Conservation (phyloP, 2,888 invertebrate genomes). For the Tridacna crocea region DNA sequence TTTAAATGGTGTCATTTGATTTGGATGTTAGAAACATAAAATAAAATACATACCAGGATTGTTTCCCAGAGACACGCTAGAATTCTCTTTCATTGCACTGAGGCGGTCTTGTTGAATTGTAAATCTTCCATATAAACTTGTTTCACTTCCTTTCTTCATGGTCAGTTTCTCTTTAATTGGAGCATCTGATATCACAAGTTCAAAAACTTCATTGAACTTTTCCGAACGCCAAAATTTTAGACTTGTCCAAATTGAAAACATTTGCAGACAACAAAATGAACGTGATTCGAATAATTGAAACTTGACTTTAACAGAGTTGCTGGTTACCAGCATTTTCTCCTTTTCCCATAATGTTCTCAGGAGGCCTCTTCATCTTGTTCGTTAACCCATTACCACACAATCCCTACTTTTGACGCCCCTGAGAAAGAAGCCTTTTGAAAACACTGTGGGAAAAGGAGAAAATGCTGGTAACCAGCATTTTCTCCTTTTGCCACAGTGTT, state of each 20-base stretch:
- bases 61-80: neutral
- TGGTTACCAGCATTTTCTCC: neutral
- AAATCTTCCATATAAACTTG: conserved; percentile 3
- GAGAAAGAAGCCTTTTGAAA: too few relatives aligned
- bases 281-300: neutral
- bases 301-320: neutral
- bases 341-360: neutral
- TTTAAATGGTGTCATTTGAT: too few relatives aligned
- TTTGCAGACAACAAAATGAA: neutral
- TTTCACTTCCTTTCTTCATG: neutral
- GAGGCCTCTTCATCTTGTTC: neutral
- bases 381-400: too few relatives aligned
- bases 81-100: neutral
- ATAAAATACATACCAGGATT: too few relatives aligned
- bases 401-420: too few relatives aligned
- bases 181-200: too few relatives aligned
- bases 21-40: too few relatives aligned
- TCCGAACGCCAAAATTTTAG: neutral
- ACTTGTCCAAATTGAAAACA: neutral
- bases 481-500: conserved; percentile 2
- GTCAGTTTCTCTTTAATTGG: too few relatives aligned
- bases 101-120: neutral
- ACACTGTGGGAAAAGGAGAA: conserved; percentile 3
- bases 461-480: conserved; percentile 2
- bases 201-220: neutral